Base-by-base conservation (phyloP, 2,113 vertebrate genomes). In the Pycnonotus jocosus region DNA sequence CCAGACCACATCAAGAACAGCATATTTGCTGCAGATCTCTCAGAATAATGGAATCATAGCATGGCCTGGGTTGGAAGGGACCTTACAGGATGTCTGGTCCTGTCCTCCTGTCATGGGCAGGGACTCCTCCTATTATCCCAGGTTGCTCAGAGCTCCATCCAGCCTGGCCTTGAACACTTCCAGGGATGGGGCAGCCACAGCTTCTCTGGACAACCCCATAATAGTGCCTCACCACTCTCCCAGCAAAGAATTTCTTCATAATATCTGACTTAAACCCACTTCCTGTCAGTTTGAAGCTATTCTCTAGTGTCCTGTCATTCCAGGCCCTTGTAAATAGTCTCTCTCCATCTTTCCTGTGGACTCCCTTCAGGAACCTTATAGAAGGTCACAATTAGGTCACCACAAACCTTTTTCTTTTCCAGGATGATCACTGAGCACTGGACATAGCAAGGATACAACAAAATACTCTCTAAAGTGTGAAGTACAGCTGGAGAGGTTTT, bases 121-220 rank as follows among this genome's bases (percentile, higher is more conserved):
- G 17, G 22, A 27, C 62, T 47, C 7, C 11, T 58, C 40, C 18
- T 14, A 14, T 14, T 9, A 3, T 3, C 2, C 7, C 51, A 15
- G 1, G 11, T 5, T n/a, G 23, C 30, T 48, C 42, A 57, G 11
- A n/a, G 64, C 28, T 0, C 2, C 35, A 18, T 3, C 53, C 42
- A 58, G 3, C 18, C 35, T 40, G 64, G 13, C 30, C 30, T 12
- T 37, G 27, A 17, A 22, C 33, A 53, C 10, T 71, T 4, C 10
- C 38, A 72, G 17, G 33, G 27, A 22, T 37, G 21, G 4, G 15
- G 10, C 24, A 42, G 0, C 9, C 44, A 30, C 65, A 42, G 10
- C 37, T 51, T 45, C 48, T 15, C 47, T 48, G 48, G 23, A 4
- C 12, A 48, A 25, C 7, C 48, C 25, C 3, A n/a, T 48, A 13